Base-by-base conservation (phyloP, 2,888 invertebrate species). In the Ophion obscuratus region DNA sequence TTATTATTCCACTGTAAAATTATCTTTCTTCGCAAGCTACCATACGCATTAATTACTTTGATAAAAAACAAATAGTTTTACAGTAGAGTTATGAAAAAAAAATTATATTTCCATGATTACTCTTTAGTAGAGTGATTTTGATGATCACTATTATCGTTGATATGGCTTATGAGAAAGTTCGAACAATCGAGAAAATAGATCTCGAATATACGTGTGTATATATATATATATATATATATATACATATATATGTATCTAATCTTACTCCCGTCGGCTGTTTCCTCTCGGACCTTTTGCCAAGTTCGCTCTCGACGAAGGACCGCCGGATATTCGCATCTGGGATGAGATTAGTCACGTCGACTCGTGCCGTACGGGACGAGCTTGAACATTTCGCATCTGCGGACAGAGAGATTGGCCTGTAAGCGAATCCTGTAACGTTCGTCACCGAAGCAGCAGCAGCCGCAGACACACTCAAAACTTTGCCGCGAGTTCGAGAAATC, bases 351-450 rank as follows among this genome's bases (percentile, higher is more conserved):
- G 91, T 86, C 75, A 47, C 84, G 88, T 85, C 84, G 88, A 85
- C 85, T 82, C 79, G 88, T 89, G 89, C 89, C 88, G 89, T 61
- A 68, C 3, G 36, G 53, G 27, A 40, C 71, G 27, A 76, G 57
- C 57, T 74, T 59, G 62, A 59, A 31, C 77, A 53, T 81, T 81
- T 81, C 89, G 88, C 89, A 90, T 87, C 89, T 88, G 87, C 91
- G 85, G 89, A 91, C 89, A 88, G 85, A 89, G 90, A 91, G 91
- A 92, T 91, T 90, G 93, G 92, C 92, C 91, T 91, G 92, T 91
- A 91, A 92, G 92, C 92, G 91, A 90, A 91, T 90, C 88, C 87
- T 81, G 78, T 81, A 86, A 87, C 83, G 87, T 75, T 80, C 87
- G 78, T 73, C 66, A 74, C 70, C 78, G 14, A 14, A 47, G 47